A percentile compares a stretch with the other conserved stretches of the same genome.
phyloP scores from a whole-genome alignment of 2,888 invertebrate species.

The Amitus sp. region DNA sequence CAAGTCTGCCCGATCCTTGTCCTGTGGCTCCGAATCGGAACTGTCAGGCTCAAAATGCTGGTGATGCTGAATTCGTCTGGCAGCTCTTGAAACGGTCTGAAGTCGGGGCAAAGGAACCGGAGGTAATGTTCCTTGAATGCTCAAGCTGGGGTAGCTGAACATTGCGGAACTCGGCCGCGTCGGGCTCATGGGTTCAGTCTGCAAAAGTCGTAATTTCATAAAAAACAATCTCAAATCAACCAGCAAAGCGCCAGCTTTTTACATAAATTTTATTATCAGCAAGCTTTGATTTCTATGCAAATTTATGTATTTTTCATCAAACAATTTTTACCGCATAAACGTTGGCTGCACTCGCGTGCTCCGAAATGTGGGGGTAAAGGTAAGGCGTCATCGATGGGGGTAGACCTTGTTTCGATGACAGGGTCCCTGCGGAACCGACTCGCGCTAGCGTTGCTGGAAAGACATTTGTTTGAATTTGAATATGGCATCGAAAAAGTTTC shows the following conservation, averaged over 20 bases:
- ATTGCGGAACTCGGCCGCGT: conserved; percentile 85
- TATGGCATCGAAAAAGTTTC: no score
- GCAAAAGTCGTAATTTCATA: conserved; percentile 52
- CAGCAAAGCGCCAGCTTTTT: background rate
- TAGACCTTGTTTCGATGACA: conserved; percentile 62
- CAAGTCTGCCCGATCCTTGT: conserved; percentile 81
- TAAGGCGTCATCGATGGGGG: conserved; percentile 73
- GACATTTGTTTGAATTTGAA: no score
- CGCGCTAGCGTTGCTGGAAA: conserved; percentile 56
- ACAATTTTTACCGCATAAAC: conserved; percentile 82
- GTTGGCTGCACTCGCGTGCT: conserved; percentile 87
- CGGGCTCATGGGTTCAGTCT: conserved; percentile 79
- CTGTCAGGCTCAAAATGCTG: conserved; percentile 59
- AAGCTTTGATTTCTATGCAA: background rate
- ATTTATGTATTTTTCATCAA: conserved; percentile 38
- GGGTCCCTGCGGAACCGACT: conserved; percentile 61
- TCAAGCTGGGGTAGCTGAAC: conserved; percentile 80
- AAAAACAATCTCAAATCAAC: background rate
- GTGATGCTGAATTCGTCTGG: conserved; percentile 45
- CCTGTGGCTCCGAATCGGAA: conserved; percentile 64
- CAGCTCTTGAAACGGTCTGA: conserved; percentile 60
- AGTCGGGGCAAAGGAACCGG: conserved; percentile 80
- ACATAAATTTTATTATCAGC: background rate
- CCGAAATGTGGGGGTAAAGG: conserved; percentile 88
- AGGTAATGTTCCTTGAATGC: conserved; percentile 70